These are phyloP conservation scores for Danio aesculapii DNA, from an alignment of 2,797 vertebrate genomes.

Conservation along the genomic window DNA sequence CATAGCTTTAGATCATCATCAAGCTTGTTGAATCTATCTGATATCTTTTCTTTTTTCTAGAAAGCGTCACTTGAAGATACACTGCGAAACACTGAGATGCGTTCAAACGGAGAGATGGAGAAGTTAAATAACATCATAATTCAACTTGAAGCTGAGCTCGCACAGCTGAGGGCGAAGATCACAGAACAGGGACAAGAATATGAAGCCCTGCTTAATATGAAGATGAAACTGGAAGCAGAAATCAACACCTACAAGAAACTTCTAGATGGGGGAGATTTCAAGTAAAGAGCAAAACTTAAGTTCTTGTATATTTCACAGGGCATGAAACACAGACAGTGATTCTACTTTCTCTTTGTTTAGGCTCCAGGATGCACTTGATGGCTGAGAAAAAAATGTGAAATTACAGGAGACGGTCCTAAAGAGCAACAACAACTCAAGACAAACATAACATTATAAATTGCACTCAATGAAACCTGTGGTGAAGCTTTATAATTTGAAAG, in stretches of 20 bases:
- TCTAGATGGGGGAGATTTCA: constrained; percentile 88
- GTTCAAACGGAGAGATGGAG: constrained; percentile 83
- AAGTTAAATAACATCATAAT: constrained; percentile 77
- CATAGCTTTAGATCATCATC: no score
- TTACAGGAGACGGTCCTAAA: not conserved
- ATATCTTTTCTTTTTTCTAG: constrained; percentile 66
- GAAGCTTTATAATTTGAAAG: not conserved
- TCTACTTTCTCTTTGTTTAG: constrained; percentile 30
- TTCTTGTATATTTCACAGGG: not conserved
- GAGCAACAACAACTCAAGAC: not conserved
- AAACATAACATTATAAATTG: not conserved
- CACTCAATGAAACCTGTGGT: constrained; percentile 8
- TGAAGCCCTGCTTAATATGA: constrained; percentile 86
- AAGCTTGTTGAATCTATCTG: not conserved
- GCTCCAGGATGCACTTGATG: constrained; percentile 54
- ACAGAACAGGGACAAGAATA: constrained; percentile 89
- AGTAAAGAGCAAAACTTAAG: constrained; percentile 70
- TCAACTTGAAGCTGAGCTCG: constrained; percentile 83
- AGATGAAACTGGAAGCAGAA: constrained; percentile 90
- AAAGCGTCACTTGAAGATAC: constrained; percentile 85
- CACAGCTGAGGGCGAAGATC: constrained; percentile 81
- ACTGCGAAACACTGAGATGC: constrained; percentile 82
- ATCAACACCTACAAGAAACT: constrained; percentile 89
- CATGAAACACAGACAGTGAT: not conserved
- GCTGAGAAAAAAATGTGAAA: not conserved